Conservation (phyloP, 2,888 invertebrate genomes). For the Melipona bicolor region DNA sequence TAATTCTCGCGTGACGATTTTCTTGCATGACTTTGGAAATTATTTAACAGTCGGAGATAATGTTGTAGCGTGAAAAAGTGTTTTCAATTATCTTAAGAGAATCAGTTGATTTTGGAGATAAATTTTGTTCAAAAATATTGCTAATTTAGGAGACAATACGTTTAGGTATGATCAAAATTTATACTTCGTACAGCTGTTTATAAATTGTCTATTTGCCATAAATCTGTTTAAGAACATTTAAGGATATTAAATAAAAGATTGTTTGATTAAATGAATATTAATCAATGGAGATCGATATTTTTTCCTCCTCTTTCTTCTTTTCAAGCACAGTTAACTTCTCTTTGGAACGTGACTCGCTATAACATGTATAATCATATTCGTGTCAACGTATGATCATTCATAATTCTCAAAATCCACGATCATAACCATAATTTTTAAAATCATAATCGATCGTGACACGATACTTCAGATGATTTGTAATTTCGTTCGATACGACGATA, state of each 20-base stretch:
- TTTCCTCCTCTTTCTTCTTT: neutral
- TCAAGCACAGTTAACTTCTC: neutral
- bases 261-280: neutral
- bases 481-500: neutral
- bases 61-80: neutral
- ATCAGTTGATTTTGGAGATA: neutral
- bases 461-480: conserved; percentile 13
- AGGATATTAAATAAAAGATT: neutral
- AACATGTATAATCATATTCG: neutral
- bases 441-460: neutral
- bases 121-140: neutral
- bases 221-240: neutral
- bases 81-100: neutral
- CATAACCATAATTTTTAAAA: neutral
- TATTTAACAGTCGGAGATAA: neutral
- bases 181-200: neutral
- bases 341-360: neutral
- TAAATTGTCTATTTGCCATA: neutral
- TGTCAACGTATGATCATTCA: neutral
- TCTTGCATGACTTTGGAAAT: neutral
- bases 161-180: too few species aligned
- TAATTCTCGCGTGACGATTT: neutral
- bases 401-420: neutral
- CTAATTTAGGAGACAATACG: too few species aligned
- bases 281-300: neutral